These are phyloP conservation scores for Chionis minor DNA, from an alignment of 2,113 vertebrate genomes.

Conservation along the genomic window DNA sequence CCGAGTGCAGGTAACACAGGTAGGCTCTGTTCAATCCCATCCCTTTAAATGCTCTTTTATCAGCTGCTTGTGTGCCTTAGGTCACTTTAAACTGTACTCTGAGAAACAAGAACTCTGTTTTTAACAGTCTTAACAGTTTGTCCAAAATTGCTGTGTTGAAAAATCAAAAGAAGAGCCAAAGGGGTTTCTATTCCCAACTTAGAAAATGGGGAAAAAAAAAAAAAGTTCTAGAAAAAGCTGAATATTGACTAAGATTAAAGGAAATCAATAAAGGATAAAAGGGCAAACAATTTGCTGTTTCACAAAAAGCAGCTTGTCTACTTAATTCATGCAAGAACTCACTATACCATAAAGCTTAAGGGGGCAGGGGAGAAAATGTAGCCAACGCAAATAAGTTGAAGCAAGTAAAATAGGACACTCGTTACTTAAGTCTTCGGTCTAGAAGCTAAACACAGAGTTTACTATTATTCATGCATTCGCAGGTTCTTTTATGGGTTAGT, in stretches of 20 bases:
- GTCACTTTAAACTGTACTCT: not conserved
- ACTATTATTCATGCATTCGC: not conserved
- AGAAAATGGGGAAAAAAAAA: not conserved
- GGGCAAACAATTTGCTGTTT: not conserved
- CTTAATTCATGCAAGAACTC: not conserved
- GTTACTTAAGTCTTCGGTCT: not conserved
- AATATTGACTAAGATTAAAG: not conserved
- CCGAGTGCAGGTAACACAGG: conserved; percentile 97
- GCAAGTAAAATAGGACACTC: not conserved
- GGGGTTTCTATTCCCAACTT: not conserved
- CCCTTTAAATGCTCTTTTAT: not conserved
- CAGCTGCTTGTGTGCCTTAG: not conserved
- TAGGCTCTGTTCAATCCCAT: not conserved
- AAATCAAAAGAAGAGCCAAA: not conserved
- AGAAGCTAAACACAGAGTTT: not conserved
- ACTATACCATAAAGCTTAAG: not conserved
- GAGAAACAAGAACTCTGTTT: not conserved
- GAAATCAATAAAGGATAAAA: conserved; percentile 21
- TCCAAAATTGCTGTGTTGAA: not conserved
- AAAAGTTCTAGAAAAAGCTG: not conserved
- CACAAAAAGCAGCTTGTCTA: not conserved
- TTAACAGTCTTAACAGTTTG: not conserved
- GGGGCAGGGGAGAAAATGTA: not conserved
- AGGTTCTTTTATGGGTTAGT: not conserved
- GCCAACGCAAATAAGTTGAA: not conserved